Evolutionary conservation across 2,888 invertebrate genomes (phyloP).

Genomic region (Liopterus haemorrhoidalis): DNA sequence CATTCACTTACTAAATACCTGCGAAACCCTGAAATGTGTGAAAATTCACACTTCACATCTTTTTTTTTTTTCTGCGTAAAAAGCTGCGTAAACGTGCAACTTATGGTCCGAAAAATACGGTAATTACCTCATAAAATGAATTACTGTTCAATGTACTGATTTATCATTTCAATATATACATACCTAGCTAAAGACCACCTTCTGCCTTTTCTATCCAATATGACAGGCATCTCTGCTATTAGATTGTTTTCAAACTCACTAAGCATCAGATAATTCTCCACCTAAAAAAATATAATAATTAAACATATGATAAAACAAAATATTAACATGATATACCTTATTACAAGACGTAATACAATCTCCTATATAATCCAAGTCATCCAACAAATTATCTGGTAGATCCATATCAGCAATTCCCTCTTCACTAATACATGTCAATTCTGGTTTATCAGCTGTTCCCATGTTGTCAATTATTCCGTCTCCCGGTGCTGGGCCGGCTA

Average conservation of each 20-base stretch:
- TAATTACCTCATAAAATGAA: no score
- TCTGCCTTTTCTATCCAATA: slow-evolving; percentile 64
- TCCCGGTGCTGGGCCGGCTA: slow-evolving; percentile 40
- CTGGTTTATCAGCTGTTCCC: slow-evolving; percentile 54
- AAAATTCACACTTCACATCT: no score
- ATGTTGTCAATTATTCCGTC: slow-evolving; percentile 49
- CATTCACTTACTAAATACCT: no score
- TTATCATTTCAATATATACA: slow-evolving; percentile 30
- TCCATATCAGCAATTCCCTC: slow-evolving; percentile 80
- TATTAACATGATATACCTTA: no score
- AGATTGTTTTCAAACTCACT: slow-evolving; percentile 82
- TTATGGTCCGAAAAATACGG: no score
- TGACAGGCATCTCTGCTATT: slow-evolving; percentile 69
- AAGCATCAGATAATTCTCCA: slow-evolving; percentile 79
- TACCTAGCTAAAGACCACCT: slow-evolving; percentile 65
- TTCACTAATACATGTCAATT: slow-evolving; percentile 78
- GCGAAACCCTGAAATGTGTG: no score
- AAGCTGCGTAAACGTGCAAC: no score
- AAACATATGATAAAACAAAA: slow-evolving; percentile 46
- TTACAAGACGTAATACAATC: slow-evolving; percentile 81
- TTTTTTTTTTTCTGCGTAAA: no score
- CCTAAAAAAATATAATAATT: no score
- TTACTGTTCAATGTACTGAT: slow-evolving; percentile 22
- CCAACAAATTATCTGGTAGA: slow-evolving; percentile 70
- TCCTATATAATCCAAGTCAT: slow-evolving; percentile 72